These are phyloP conservation scores for Spheniscus mendiculus DNA, from an alignment of 2,113 vertebrate species.

Conservation along the genomic window DNA sequence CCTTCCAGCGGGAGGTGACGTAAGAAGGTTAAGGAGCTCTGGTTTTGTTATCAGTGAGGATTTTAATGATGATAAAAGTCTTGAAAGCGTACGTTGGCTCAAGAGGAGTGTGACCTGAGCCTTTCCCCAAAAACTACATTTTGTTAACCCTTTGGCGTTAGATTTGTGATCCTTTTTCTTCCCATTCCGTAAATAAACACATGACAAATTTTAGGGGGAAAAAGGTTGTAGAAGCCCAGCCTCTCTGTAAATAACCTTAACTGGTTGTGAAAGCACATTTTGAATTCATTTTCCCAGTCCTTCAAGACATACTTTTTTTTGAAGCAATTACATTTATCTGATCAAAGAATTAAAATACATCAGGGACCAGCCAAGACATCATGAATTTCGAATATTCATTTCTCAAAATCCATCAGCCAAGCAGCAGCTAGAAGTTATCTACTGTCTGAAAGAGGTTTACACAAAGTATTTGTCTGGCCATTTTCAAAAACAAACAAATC, in stretches of 20 bases:
- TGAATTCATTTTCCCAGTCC: slow-evolving; percentile 21
- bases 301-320: slow-evolving; percentile 10
- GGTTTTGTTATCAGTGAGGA: neutral
- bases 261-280: slow-evolving; percentile 45
- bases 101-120: neutral
- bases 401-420: neutral
- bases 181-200: neutral
- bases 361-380: neutral
- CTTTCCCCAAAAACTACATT: neutral
- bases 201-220: neutral
- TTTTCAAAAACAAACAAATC: neutral
- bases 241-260: slow-evolving; percentile 16
- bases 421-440: neutral
- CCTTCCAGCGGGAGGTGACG: neutral
- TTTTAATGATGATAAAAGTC: neutral
- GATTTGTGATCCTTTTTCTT: neutral
- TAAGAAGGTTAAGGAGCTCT: neutral
- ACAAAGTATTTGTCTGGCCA: neutral
- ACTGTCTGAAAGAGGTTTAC: neutral
- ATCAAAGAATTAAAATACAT: slow-evolving; percentile 26
- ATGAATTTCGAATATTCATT: neutral
- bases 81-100: neutral
- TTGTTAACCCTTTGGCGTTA: neutral
- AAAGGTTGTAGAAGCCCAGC: neutral
- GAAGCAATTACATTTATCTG: slow-evolving; percentile 31